These are phyloP conservation scores for Cyprinodon brontotheroides DNA, from an alignment of 2,113 vertebrate species.

Conservation along the genomic window DNA sequence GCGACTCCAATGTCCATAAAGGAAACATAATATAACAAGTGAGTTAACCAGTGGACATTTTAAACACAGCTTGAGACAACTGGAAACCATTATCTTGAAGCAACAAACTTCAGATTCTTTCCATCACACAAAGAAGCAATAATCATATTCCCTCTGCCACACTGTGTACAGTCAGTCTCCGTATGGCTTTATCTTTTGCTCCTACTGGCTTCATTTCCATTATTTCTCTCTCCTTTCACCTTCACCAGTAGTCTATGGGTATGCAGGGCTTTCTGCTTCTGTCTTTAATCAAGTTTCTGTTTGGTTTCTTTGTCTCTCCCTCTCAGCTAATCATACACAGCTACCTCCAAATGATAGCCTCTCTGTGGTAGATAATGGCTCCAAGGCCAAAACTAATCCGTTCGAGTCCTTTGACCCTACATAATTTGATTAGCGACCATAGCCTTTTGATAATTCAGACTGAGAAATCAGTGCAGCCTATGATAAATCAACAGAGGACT, in stretches of 20 bases:
- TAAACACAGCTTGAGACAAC: conserved; percentile 33
- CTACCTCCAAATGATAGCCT: conserved; percentile 26
- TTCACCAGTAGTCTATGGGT: not conserved
- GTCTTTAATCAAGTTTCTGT: conserved; percentile 28
- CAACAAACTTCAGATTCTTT: conserved; percentile 54
- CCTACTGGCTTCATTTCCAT: conserved; percentile 24
- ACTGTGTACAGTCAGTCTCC: conserved; percentile 25
- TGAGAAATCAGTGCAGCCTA: conserved; percentile 14
- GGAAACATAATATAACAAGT: not conserved
- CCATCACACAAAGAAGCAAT: conserved; percentile 48
- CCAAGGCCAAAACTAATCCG: conserved; percentile 54
- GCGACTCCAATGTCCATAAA: not conserved
- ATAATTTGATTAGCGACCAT: conserved; percentile 56
- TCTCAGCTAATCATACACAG: conserved; percentile 38
- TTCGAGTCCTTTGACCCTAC: conserved; percentile 46
- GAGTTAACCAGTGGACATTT: not conserved
- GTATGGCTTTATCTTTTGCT: conserved; percentile 31
- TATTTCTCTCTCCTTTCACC: conserved; percentile 15
- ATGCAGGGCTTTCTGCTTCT: conserved; percentile 16
- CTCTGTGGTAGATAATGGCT: conserved; percentile 30
- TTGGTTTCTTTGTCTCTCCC: conserved; percentile 41
- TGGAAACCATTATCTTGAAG: conserved; percentile 64
- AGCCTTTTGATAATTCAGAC: conserved; percentile 36
- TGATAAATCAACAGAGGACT: conserved; percentile 15
- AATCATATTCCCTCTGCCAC: conserved; percentile 43